Evolutionary conservation across 1,140 invertebrate genomes (phyloP).

Genomic region (Zaprionus africanus): DNA sequence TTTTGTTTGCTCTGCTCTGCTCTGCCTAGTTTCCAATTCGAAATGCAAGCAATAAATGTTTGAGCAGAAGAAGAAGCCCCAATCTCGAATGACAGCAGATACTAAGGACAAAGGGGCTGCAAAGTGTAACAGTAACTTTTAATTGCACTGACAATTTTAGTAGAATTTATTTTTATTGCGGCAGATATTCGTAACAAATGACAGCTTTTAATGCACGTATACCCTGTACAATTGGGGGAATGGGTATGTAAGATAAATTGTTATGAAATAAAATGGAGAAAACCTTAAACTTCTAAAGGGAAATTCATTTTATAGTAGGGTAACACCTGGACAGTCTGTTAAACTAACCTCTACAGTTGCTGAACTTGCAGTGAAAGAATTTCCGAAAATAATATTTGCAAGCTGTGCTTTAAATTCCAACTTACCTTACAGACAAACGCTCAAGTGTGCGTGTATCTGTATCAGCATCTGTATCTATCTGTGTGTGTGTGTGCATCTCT

Average conservation of each 20-base stretch:
- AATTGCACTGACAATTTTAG: slow-evolving; percentile 28
- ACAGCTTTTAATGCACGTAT: slow-evolving; percentile 7
- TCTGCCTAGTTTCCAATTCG: background rate
- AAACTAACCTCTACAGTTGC: background rate
- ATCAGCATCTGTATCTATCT: background rate
- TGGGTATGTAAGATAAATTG: no score
- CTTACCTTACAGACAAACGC: slow-evolving; percentile 27
- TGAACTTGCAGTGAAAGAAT: background rate
- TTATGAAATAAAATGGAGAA: background rate
- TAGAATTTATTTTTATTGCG: slow-evolving; percentile 34
- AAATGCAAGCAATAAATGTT: slow-evolving; percentile 6
- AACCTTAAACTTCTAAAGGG: background rate
- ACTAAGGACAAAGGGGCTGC: background rate
- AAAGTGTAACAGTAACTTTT: slow-evolving; percentile 4
- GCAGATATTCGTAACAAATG: slow-evolving; percentile 38
- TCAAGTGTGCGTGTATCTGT: slow-evolving; percentile 4
- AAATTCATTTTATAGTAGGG: background rate
- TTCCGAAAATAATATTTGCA: slow-evolving; percentile 23
- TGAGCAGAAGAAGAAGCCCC: background rate
- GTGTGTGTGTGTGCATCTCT: background rate
- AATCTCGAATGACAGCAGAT: background rate
- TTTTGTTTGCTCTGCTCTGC: background rate
- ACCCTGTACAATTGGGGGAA: background rate
- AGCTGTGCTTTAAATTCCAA: slow-evolving; percentile 18
- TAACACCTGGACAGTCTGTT: background rate